A percentile compares a stretch with the other conserved stretches of the same genome.
phyloP scores from a whole-genome alignment of 2,888 invertebrate species.

The Augiades crinisus region DNA sequence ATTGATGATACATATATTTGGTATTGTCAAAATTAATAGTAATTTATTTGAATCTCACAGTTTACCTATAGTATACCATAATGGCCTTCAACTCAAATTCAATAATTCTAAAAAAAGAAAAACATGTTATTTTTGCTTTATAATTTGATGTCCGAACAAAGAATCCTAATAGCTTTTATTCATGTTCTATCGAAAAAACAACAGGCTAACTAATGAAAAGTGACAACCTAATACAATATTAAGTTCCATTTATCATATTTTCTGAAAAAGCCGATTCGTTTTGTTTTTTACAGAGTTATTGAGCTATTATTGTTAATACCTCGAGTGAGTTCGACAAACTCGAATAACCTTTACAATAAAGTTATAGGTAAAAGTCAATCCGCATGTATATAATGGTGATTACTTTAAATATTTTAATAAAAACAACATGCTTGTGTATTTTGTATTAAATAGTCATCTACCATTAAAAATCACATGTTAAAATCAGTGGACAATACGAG shows the following conservation, averaged over 20 bases:
- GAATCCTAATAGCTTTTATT: background rate
- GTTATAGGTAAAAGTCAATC: background rate
- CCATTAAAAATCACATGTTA: no score
- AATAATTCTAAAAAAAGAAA: background rate
- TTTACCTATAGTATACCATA: no score
- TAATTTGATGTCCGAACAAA: background rate
- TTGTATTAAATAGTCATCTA: no score
- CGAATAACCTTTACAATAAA: background rate
- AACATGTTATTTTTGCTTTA: background rate
- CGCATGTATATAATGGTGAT: no score
- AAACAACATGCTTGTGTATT: no score
- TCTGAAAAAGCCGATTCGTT: background rate
- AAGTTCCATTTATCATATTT: constrained; percentile 38
- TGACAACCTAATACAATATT: constrained; percentile 29
- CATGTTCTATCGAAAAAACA: background rate
- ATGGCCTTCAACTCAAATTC: no score
- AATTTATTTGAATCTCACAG: no score
- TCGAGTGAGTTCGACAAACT: background rate
- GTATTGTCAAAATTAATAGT: no score
- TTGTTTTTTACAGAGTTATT: background rate
- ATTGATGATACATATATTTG: no score
- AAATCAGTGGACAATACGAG: no score
- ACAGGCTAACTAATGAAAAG: constrained; percentile 18
- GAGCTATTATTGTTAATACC: background rate
- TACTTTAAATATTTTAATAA: no score